Base-by-base conservation (phyloP, 1,140 invertebrate genomes). In the Drosophila nikananu region DNA sequence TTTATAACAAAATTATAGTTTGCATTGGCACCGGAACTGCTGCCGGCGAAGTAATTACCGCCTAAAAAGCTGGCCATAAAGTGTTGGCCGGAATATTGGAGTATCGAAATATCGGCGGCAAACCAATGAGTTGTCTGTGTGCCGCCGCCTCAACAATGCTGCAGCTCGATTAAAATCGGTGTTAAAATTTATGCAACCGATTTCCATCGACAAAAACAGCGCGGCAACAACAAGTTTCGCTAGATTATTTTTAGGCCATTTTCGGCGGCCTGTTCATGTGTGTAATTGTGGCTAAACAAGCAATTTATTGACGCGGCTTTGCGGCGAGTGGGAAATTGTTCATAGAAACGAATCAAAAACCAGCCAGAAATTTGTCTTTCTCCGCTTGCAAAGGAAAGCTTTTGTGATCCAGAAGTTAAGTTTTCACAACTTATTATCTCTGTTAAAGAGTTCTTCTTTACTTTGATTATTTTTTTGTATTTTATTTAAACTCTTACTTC, bases 101-200 rank as follows among this genome's bases (percentile, higher is more conserved):
- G 42, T 67, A 67, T 67, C 65, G 61, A 23, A 63, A 66, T 55
- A 71, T 61, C 39, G 66, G 37, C 55, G 44, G 41, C 37, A n/a
- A 65, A 77, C 68, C 83, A 86, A 80, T 86, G 80, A 79, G 70
- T 79, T 86, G 83, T 86, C 82, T 66, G 37, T 55, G 23, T 54
- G 35, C 46, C 72, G n/a, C n/a, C n/a, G 27, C 62, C 39, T 68
- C 74, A 81, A 90, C 86, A 83, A 68, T 77, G 59, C n/a, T n/a
- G n/a, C 57, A 19, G 27, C 61, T 67, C 81, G 86, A 90, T 90
- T 90, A 90, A 80, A 89, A 90, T 90, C 86, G 86, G 86, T 90
- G 86, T 90, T 90, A 90, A 84, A 90, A 90, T 90, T 90, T 90
- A 86, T 90, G 86, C 86, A 90, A 82, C 79, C 78, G 86, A 90